Percentiles rank a stretch among this genome's conserved stretches.
These are phyloP conservation scores for Drosophila nigrodunni DNA, from an alignment of 1,140 invertebrate genomes.

Conservation along the genomic window DNA sequence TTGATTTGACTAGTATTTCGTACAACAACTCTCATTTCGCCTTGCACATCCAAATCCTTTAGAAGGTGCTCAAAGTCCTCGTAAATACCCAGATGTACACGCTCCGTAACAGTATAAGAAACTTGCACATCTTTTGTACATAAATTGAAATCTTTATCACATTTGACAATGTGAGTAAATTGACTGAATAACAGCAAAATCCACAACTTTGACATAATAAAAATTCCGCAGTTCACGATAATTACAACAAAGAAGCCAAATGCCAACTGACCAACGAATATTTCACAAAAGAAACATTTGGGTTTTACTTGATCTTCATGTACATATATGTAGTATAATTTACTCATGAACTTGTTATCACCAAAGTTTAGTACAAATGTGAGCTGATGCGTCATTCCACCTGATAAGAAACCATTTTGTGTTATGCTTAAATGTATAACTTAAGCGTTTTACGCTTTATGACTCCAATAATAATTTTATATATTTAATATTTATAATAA, in stretches of 20 bases:
- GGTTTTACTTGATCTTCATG: not conserved
- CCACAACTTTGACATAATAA: not conserved
- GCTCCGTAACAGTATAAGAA: conserved; percentile 7
- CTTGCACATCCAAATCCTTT: not conserved
- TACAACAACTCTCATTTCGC: conserved; percentile 17
- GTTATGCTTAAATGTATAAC: not conserved
- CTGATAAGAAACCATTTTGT: not conserved
- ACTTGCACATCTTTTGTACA: conserved; percentile 15
- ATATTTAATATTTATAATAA: not conserved
- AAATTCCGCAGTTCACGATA: not conserved
- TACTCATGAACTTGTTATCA: not conserved
- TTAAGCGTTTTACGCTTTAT: not conserved
- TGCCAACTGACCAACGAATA: not conserved
- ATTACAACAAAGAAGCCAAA: not conserved
- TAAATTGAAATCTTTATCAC: conserved; percentile 16
- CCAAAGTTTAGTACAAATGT: not conserved
- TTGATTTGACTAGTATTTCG: not conserved
- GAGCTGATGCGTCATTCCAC: not conserved
- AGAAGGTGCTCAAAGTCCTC: not conserved
- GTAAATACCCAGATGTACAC: not conserved
- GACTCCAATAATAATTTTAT: not conserved
- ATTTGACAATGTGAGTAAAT: not conserved
- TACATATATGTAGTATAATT: not conserved
- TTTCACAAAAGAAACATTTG: not conserved
- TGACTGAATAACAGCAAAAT: not conserved